These are phyloP conservation scores for Hydrolagus affinis DNA, from an alignment of 2,113 vertebrate genomes.

Conservation along the genomic window DNA sequence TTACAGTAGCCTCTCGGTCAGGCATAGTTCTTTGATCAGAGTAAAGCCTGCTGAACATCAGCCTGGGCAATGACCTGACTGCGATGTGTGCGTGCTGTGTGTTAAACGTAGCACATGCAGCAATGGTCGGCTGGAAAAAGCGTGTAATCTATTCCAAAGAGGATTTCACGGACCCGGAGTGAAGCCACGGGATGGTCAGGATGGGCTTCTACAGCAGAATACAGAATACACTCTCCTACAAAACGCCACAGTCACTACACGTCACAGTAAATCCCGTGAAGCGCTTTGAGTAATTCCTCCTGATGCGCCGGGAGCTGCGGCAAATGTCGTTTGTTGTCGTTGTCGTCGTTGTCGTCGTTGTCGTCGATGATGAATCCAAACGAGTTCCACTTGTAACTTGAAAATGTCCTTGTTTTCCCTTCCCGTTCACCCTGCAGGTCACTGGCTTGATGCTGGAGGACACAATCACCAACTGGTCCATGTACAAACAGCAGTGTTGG, in stretches of 20 bases:
- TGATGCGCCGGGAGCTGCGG: no score
- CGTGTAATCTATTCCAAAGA: not conserved
- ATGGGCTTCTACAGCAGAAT: no score
- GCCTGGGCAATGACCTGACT: not conserved
- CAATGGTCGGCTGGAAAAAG: not conserved
- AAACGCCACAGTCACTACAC: no score
- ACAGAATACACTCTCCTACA: no score
- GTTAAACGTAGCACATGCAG: not conserved
- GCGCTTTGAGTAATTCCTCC: no score
- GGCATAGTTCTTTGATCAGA: slow-evolving; percentile 12
- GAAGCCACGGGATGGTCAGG: no score
- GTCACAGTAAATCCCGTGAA: no score
- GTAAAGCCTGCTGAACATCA: not conserved
- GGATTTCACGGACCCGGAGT: no score
- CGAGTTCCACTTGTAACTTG: not conserved
- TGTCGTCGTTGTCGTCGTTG: no score
- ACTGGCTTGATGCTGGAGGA: slow-evolving; percentile 66
- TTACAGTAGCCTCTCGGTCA: not conserved
- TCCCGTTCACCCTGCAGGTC: slow-evolving; percentile 50
- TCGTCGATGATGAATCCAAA: not conserved
- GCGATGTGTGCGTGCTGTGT: no score
- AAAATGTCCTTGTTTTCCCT: slow-evolving; percentile 34
- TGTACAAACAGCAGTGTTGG: slow-evolving; percentile 74
- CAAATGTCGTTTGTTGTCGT: no score
- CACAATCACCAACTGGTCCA: slow-evolving; percentile 62